Evolutionary conservation across 1,140 invertebrate species (phyloP), one percentile per base, ranked within the genome.

Genomic region (Euwallacea similis): DNA sequence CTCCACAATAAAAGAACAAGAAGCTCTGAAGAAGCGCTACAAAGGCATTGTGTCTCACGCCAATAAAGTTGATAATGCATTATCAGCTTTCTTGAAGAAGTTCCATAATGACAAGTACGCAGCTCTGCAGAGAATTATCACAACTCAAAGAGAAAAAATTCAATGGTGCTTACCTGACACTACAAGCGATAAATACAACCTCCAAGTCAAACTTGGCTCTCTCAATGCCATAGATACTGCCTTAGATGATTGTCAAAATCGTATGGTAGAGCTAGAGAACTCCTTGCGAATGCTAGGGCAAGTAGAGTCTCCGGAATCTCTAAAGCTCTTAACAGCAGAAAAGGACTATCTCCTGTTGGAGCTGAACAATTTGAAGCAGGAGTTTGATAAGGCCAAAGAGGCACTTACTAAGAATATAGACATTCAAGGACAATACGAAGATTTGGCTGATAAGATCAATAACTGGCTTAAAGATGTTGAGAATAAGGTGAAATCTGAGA

Each of bases 131-230:
- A 87, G 93, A 74, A 89, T 92, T 80, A 86, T 97, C 4, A 85
- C 86, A 54, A 89, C 90, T 2, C 88, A 91, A 59, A 90, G 90
- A 73, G 96, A 98, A 78, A 98, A 98, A 81, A 88, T 96, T 0
- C 84, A 87, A n/a, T 98, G 95, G 94, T 97, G 95, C 81, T 87
- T 90, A 72, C 92, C 93, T 0, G 95, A 97, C 80, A 87, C 90
- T 7, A 89, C 88, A 42, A 94, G 91, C 77, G 95, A 98, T 79
- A 89, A 90, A 79, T 97, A 95, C 78, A 96, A 94, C 80, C 84
- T 97, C n/a, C 93, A 97, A 84, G 90, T 94, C 0, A 98, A 98
- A 83, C 86, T 93, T 77, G 87, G 90, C 3, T 91, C 94, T 7
- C 77, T 97, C n/a, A 80, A 85, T 68, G 93, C 95, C 73, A 88